Evolutionary conservation across 2,888 invertebrate genomes (phyloP), one percentile per base, ranked within the genome.

Genomic region (Macroteleia sp.): DNA sequence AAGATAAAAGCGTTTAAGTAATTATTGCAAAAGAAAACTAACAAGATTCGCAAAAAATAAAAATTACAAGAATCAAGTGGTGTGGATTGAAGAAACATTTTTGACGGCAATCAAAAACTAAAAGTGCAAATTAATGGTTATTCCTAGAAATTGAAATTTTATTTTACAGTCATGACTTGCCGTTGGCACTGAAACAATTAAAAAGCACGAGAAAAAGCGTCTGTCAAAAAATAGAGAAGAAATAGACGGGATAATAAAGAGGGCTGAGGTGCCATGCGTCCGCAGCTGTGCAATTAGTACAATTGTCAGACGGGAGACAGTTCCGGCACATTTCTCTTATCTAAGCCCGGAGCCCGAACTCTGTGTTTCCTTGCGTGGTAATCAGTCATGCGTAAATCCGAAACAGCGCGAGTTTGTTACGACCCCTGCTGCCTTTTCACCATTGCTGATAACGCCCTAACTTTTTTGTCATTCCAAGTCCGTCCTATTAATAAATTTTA

Each of bases 241-340:
- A 78, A 75, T 75, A 66, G 79, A 75, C 70, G 75, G 74, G 71
- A 76, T 79, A 71, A 76, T 76, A 62, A 77, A 81, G 78, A 71
- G 59, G 57, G 70, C 57, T 50, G 57, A 79, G 67, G 66, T 64
- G 52, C 64, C 59, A 30, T 41, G 75, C 66, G 79, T 75, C 70
- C 79, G 77, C 83, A 84, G 84, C 83, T 80, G 83, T 71, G 82
- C 83, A 86, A 87, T 87, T 86, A 88, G 83, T 84, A 81, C 83
- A 81, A 86, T 86, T 84, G 85, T 86, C 84, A 79, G 81, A 64
- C 73, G 48, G 61, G 64, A 81, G 83, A 83, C 81, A 80, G 81
- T 83, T 81, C 77, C 80, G 62, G 76, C 70, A 77, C 77, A 76
- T 80, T 81, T 80, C 79, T 80, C 82, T 85, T 84, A 85, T 86